These are phyloP conservation scores for Chrysocyon brachyurus DNA, from an alignment of 2,797 vertebrate genomes.

Conservation along the genomic window DNA sequence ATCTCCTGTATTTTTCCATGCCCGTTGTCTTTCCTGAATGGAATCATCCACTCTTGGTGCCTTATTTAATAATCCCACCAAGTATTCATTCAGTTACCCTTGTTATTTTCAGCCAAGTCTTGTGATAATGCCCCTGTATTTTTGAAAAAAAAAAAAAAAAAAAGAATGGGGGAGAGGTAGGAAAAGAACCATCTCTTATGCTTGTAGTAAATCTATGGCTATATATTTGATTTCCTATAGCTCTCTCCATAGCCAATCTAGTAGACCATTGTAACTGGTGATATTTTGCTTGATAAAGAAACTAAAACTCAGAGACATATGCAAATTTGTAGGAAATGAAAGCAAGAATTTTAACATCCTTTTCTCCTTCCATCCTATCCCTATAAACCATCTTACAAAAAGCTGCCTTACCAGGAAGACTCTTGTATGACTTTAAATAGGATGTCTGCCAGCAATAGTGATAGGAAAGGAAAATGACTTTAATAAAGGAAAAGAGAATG, in stretches of 20 bases:
- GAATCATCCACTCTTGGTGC: rapidly evolving
- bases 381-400: not conserved
- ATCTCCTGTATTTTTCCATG: not conserved
- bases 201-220: not conserved
- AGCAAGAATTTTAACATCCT: not conserved
- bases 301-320: not conserved
- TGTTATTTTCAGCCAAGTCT: not conserved
- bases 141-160: not conserved
- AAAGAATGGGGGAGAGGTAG: not conserved
- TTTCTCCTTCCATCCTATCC: not conserved
- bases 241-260: not conserved
- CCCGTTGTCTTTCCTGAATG: not conserved
- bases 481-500: not conserved
- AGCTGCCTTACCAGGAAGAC: not conserved
- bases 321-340: not conserved
- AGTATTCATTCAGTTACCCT: not conserved
- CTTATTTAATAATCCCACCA: not conserved
- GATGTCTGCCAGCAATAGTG: not conserved
- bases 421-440: constrained; percentile 5
- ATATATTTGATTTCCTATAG: not conserved
- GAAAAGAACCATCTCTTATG: not conserved
- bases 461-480: not conserved
- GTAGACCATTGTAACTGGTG: not conserved
- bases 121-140: not conserved
- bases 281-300: not conserved